A percentile compares a stretch with the other conserved stretches of the same genome.
Evolutionary conservation across 2,113 vertebrate species (phyloP).

Genomic region (Craseonycteris thonglongyai): DNA sequence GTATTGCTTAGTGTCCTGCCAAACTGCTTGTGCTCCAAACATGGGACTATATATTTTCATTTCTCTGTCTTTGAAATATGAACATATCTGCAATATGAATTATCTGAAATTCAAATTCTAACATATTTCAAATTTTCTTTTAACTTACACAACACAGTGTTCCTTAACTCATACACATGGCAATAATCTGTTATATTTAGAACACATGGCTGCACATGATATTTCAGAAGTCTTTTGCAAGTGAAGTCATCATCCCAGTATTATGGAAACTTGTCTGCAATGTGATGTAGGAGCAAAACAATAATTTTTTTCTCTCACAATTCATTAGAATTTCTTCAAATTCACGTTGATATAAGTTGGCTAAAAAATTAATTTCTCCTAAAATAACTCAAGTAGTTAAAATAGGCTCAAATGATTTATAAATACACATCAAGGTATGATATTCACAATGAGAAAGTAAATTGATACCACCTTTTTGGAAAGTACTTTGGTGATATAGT

Average conservation of each 20-base stretch:
- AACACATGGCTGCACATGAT: slow-evolving; percentile 51
- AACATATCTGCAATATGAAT: not conserved
- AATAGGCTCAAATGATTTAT: slow-evolving; percentile 25
- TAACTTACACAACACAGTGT: slow-evolving; percentile 10
- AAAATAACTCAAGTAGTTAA: slow-evolving; percentile 53
- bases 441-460: slow-evolving; percentile 28
- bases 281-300: slow-evolving; percentile 23
- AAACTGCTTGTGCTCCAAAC: not conserved
- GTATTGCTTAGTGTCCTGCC: not conserved
- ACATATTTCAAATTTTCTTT: slow-evolving; percentile 47
- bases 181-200: slow-evolving; percentile 59
- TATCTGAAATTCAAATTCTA: slow-evolving; percentile 42
- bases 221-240: slow-evolving; percentile 48
- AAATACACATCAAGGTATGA: slow-evolving; percentile 17
- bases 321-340: slow-evolving; percentile 41
- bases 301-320: slow-evolving; percentile 46
- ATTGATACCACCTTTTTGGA: slow-evolving; percentile 44
- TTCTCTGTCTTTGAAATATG: slow-evolving; percentile 34
- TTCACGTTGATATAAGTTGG: slow-evolving; percentile 1
- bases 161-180: slow-evolving; percentile 42
- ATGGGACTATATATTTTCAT: not conserved
- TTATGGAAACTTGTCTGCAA: slow-evolving; percentile 56
- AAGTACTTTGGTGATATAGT: slow-evolving; percentile 17
- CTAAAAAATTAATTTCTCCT: slow-evolving; percentile 16
- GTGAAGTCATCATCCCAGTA: slow-evolving; percentile 41